Percentiles rank a stretch among this genome's conserved stretches.
These are phyloP conservation scores for Fringilla coelebs DNA, from an alignment of 2,797 vertebrate species.

Conservation along the genomic window DNA sequence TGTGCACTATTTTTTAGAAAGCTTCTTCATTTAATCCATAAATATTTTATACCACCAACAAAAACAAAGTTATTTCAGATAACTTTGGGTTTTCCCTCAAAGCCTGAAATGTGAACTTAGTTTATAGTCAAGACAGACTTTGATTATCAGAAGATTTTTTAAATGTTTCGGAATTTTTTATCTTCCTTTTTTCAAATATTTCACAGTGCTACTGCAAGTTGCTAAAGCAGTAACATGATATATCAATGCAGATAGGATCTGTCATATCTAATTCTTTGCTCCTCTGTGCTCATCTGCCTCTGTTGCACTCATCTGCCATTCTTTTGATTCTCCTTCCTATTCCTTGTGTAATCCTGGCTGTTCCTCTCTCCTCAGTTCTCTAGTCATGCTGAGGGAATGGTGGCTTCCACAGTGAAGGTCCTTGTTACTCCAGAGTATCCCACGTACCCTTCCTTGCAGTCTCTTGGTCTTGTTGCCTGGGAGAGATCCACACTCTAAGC, in stretches of 20 bases:
- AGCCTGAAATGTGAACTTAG: slow-evolving; percentile 9
- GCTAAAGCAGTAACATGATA: neutral
- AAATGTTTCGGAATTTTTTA: neutral
- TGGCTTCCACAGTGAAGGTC: neutral
- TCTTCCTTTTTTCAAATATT: neutral
- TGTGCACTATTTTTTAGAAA: neutral
- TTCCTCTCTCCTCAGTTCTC: neutral
- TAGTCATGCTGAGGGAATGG: neutral
- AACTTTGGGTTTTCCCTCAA: slow-evolving; percentile 36
- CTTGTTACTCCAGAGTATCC: neutral
- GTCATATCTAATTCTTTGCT: neutral
- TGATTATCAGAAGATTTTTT: neutral
- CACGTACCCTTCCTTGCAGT: neutral
- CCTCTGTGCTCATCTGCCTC: neutral
- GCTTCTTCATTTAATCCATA: neutral
- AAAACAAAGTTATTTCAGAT: slow-evolving; percentile 3
- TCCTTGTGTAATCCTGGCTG: neutral
- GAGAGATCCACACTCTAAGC: neutral
- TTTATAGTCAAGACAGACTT: neutral
- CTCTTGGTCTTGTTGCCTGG: neutral
- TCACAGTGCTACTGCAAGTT: neutral
- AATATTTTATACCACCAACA: slow-evolving; percentile 3
- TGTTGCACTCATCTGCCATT: neutral
- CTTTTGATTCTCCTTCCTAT: neutral
- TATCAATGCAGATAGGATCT: neutral